Evolutionary conservation across 2,888 invertebrate species (phyloP), one percentile per base, ranked within the genome.

Genomic region (Eutolmus rufibarbis): DNA sequence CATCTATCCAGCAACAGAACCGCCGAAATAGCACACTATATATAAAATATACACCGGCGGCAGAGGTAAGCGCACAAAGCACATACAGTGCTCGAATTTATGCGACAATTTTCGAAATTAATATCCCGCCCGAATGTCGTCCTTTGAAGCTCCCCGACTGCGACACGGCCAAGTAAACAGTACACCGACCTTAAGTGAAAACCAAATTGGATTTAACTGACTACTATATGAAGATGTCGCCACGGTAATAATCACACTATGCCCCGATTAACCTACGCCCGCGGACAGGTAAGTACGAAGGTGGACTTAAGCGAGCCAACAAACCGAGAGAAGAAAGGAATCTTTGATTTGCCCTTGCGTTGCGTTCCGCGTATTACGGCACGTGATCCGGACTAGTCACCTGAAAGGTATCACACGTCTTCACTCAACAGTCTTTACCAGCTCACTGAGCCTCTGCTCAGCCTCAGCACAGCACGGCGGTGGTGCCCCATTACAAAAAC

Each of bases 331-430:
- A 74, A 84, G 34, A 19, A 57, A 19, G 84, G 84, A 66, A 74
- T 37, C 16, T 81, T 51, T 81, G 28, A 66, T 16, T 84, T 23
- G 34, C 40, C 37, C 84, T 57, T 66, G 74, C 23, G 37, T 84
- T 23, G 28, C 28, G 66, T 28, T 66, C 23, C 51, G 37, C 87
- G 88, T 82, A 74, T 66, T 66, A 66, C 56, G 81, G 56, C 88
- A 88, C 88, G 88, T 88, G 88, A 88, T 87, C 86, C 16, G 28
- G 56, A 43, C 34, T 19, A 81, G 79, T 77, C 86, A 86, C 74
- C 79, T n/a, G 77, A 74, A 46, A 74, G 43, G 56, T 85, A 81
- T 77, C 86, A 66, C 87, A 86, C 88, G 87, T 88, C 88, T 86
- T 79, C 66, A 81, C 82, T 76, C 66, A 82, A 74, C 76, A 56